phyloP scores from a whole-genome alignment of 2,797 vertebrate genomes.

The Loris lydekkerianus region DNA sequence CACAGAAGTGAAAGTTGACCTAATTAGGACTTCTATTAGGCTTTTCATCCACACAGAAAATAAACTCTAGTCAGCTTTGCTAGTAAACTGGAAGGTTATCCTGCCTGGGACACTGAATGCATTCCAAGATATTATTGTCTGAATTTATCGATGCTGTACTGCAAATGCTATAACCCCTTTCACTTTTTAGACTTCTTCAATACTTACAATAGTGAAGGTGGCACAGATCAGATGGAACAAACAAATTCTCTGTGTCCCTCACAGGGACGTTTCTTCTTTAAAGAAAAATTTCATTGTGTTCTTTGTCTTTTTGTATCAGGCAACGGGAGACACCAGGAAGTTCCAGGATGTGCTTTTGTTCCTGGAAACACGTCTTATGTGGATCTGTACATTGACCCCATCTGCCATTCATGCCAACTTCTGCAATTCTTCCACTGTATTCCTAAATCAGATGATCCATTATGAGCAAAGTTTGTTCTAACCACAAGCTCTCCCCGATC shows the following conservation, averaged over 20 bases:
- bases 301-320: background rate
- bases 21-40: slow-evolving; percentile 74
- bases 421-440: background rate
- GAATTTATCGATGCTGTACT: background rate
- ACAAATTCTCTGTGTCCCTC: background rate
- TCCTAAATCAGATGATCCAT: background rate
- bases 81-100: background rate
- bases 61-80: slow-evolving; percentile 7
- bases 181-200: background rate
- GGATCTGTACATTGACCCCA: background rate
- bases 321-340: background rate
- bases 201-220: background rate
- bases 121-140: background rate
- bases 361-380: background rate
- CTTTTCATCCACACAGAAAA: slow-evolving; percentile 56
- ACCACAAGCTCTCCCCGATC: background rate
- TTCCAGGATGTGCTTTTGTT: background rate
- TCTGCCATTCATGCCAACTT: background rate
- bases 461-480: background rate
- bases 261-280: background rate
- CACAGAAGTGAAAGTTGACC: slow-evolving; percentile 58
- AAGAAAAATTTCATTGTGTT: background rate
- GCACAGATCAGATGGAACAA: background rate
- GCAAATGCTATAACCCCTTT: background rate
- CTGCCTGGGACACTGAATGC: background rate